phyloP scores from a whole-genome alignment of 1,140 invertebrate genomes.

The Glomeris maerens region DNA sequence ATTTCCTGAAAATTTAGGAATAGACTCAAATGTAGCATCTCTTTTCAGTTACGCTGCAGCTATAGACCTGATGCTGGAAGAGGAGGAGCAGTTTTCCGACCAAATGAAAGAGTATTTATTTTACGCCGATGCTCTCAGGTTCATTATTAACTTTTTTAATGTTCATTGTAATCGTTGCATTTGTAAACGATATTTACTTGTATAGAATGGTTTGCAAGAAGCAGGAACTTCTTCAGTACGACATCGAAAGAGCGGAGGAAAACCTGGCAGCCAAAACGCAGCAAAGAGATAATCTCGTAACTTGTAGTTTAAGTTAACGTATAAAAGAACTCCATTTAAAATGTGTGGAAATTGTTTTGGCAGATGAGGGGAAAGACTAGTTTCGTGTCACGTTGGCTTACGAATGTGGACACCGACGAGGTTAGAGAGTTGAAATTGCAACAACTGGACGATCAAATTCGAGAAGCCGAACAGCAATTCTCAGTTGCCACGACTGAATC shows the following conservation, averaged over 20 bases:
- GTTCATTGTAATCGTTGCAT: constrained; percentile 2
- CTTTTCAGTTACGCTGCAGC: constrained; percentile 31
- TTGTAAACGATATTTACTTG: constrained; percentile 7
- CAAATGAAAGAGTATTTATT: constrained; percentile 72
- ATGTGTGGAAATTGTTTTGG: constrained; percentile 1
- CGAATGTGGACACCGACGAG: constrained; percentile 62
- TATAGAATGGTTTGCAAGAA: constrained; percentile 48
- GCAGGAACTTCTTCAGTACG: constrained; percentile 54
- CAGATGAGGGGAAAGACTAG: constrained; percentile 45
- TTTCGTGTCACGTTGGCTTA: constrained; percentile 55
- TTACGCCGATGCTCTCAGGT: constrained; percentile 54
- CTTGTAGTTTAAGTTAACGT: background rate
- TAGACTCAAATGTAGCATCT: background rate
- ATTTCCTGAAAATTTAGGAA: background rate
- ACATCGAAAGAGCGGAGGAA: constrained; percentile 53
- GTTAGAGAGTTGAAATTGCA: constrained; percentile 56
- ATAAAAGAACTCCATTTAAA: background rate
- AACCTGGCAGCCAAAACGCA: constrained; percentile 37
- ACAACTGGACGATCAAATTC: constrained; percentile 52
- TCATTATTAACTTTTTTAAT: constrained; percentile 3
- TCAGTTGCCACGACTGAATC: constrained; percentile 44
- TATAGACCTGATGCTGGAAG: constrained; percentile 61
- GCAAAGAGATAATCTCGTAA: constrained; percentile 39
- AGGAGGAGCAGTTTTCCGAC: constrained; percentile 66
- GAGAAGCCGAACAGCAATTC: constrained; percentile 43